These are phyloP conservation scores for Nomada hirtipes DNA, from an alignment of 2,888 invertebrate species.

Conservation along the genomic window DNA sequence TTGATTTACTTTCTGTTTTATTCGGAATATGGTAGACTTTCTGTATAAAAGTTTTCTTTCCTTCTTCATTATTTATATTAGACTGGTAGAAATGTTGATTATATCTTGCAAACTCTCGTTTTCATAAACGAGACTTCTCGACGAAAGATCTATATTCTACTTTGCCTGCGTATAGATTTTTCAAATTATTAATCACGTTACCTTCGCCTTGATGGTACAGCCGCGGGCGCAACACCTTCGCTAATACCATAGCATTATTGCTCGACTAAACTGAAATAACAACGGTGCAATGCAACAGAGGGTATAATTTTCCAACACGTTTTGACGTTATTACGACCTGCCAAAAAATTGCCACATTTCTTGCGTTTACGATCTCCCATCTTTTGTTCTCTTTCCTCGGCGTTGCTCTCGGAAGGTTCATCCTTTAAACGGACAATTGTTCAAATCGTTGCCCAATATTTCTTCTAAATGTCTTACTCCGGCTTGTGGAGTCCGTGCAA, in stretches of 20 bases:
- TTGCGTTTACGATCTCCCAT: neutral
- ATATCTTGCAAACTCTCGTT: no score
- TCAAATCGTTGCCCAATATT: neutral
- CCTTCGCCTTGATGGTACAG: neutral
- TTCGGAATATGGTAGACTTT: no score
- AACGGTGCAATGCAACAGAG: neutral
- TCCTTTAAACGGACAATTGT: neutral
- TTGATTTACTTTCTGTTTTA: no score
- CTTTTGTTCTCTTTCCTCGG: neutral
- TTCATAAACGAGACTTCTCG: no score
- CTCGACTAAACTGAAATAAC: neutral
- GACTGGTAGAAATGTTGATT: no score
- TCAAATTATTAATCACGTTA: neutral
- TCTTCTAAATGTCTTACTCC: no score
- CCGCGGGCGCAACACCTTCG: neutral
- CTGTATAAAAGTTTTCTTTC: no score
- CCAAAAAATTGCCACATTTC: neutral
- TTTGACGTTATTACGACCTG: neutral
- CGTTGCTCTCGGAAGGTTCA: neutral
- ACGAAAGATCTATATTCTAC: no score
- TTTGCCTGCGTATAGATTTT: neutral
- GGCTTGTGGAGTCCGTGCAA: no score
- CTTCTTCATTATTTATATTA: no score
- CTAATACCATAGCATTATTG: neutral
- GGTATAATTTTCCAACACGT: neutral